Percentiles rank a stretch among this genome's conserved stretches.
Conservation (phyloP, 2,113 vertebrate genomes). For the Parotia lawesii region DNA sequence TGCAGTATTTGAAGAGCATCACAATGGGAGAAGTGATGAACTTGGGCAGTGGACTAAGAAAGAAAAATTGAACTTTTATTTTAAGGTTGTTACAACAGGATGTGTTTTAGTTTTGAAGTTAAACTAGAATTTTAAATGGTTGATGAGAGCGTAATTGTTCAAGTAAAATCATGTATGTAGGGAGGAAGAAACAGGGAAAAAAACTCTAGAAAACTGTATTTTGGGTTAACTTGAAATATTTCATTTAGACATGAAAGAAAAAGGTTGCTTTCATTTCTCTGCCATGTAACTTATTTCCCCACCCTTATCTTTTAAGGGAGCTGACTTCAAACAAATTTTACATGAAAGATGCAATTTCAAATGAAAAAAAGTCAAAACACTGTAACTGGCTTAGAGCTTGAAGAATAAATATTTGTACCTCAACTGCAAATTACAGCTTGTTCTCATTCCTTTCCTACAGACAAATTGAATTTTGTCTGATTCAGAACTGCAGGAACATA, state of each 20-base stretch:
- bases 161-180: neutral
- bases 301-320: neutral
- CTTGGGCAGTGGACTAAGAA: neutral
- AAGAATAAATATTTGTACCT: conserved; percentile 11
- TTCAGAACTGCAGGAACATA: neutral
- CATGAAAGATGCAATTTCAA: conserved; percentile 3
- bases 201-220: neutral
- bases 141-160: neutral
- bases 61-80: neutral
- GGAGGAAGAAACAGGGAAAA: neutral
- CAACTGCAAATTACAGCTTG: neutral
- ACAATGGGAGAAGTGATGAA: neutral
- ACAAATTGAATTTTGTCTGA: neutral
- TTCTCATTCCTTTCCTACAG: neutral
- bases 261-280: neutral
- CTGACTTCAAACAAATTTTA: conserved; percentile 6
- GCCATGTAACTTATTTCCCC: neutral
- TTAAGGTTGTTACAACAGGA: neutral
- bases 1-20: neutral
- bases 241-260: conserved; percentile 1
- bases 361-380: neutral
- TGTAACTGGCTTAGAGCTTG: neutral
- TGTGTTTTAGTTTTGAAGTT: neutral
- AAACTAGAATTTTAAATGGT: neutral
- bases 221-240: neutral